Evolutionary conservation across 35 echinoderm and acorn worm genomes (phyloP).

Genomic region (Ophioderma brevispina): DNA sequence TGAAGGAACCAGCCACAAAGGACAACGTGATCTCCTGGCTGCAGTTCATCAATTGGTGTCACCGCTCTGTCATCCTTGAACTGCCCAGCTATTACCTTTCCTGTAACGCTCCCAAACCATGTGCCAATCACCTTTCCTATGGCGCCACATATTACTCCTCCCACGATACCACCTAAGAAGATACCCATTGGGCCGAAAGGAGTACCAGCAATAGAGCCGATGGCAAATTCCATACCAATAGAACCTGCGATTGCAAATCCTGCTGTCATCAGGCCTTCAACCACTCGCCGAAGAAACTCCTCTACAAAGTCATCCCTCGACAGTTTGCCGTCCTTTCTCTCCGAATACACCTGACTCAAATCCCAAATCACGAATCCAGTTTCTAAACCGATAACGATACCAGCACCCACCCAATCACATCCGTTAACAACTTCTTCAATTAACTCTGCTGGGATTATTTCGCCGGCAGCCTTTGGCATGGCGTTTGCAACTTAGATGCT

Average conservation of each 20-base stretch:
- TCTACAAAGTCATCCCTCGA: neutral
- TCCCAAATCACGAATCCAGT: neutral
- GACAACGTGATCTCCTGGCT: conserved; percentile 39
- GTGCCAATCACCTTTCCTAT: neutral
- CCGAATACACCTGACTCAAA: neutral
- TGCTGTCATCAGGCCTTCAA: neutral
- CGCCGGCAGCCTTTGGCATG: neutral
- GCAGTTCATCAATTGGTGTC: conserved; percentile 7
- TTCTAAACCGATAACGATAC: neutral
- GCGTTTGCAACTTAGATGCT: neutral
- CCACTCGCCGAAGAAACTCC: neutral
- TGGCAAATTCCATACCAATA: neutral
- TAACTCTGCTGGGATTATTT: neutral
- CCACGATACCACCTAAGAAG: neutral
- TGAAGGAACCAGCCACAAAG: conserved; percentile 7
- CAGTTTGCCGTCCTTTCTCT: neutral
- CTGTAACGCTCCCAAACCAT: neutral
- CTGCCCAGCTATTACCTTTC: neutral
- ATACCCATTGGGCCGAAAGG: neutral
- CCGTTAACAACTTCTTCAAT: neutral
- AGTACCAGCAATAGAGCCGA: neutral
- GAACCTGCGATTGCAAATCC: neutral
- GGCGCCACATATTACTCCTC: neutral
- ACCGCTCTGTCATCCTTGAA: neutral
- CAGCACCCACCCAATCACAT: neutral